Evolutionary conservation across 2,888 invertebrate species (phyloP), one percentile per base, ranked within the genome.

Genomic region (Boloria euphrosyne): DNA sequence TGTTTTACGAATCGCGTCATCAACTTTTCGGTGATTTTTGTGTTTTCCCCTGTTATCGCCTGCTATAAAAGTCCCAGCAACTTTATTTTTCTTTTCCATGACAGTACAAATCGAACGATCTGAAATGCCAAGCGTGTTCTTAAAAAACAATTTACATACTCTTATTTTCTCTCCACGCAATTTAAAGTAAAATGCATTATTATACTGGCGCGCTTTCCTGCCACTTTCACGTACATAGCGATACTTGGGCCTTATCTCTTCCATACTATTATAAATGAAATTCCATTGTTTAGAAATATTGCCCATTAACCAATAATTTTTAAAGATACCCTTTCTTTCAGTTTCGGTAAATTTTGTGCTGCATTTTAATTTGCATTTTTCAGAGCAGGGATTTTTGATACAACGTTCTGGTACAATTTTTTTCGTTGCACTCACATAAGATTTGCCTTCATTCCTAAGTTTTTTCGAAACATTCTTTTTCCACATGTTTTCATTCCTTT

Each of bases 61-160:
- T 47, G 14, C 47, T 16, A n/a, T 4, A n/a, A 47, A 13, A n/a
- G 47, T 47, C 1, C 47, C 47, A n/a, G 47, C n/a, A n/a, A 3
- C 16, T 47, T 47, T 47, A 14, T 47, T 68, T 58, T 66, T 63
- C 49, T 61, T 68, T 31, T 17, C 57, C n/a, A 58, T 46, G 14
- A 58, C 53, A 60, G 61, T 50, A 46, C 67, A 64, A 58, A 74
- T 71, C 22, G 71, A 66, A 46, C 70, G 65, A 60, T 72, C 68
- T 47, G 64, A 70, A 46, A 73, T 68, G 10, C 44, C 71, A 43
- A 71, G 60, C 17, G 70, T 72, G 18, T 72, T 72, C 63, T 69
- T 58, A 31, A 57, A 58, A 51, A 74, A 57, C 13, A 62, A 27
- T 61, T 74, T 71, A 54, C 72, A 71, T 46, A 74, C 74, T 67